Base-by-base conservation (phyloP, 2,888 invertebrate species). In the Minunthozetes semirufus region DNA sequence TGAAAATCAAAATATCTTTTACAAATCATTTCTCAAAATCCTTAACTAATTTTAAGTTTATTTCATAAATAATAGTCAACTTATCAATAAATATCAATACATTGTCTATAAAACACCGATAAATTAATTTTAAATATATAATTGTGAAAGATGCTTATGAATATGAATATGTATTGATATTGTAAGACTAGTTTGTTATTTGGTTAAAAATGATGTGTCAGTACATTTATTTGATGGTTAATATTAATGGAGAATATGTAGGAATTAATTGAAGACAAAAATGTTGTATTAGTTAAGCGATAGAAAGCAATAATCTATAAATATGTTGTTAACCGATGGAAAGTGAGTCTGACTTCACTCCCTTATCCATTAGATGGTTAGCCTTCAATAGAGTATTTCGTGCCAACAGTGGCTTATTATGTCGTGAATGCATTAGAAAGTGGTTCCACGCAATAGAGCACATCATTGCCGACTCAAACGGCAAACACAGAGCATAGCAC, bases 1-100 rank as follows among this genome's bases (percentile, higher is more conserved):
- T 93, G 87, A 8, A 17, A 17, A n/a, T 17, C 15, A 17, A 2
- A 15, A 48, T 6, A 48, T 48, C 48, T 3, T 33, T 33, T 33
- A 33, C 33, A 33, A 33, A 33, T 33, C n/a, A n/a, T n/a, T n/a
- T 3, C 33, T 33, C 8, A 33, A 33, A 33, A 33, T 33, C 33
- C 3, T 33, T 8, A 33, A 33, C 8, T 3, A 33, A 33, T 33
- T 33, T 33, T 3, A 33, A 33, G 3, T 33, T 33, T 3, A 33
- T 5, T 33, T 33, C 8, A 5, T 3, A 33, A 8, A 33, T 33
- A 33, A 33, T 33, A 33, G 33, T 33, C 4, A 33, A n/a, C n/a
- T n/a, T n/a, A 33, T 33, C 33, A 33, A 33, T 33, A 8, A 33
- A 33, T 33, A 5, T 33, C 8, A 3, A 3, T 3, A 33, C 3